Base-by-base conservation (phyloP, 2,888 invertebrate genomes). In the Seira musarum region DNA sequence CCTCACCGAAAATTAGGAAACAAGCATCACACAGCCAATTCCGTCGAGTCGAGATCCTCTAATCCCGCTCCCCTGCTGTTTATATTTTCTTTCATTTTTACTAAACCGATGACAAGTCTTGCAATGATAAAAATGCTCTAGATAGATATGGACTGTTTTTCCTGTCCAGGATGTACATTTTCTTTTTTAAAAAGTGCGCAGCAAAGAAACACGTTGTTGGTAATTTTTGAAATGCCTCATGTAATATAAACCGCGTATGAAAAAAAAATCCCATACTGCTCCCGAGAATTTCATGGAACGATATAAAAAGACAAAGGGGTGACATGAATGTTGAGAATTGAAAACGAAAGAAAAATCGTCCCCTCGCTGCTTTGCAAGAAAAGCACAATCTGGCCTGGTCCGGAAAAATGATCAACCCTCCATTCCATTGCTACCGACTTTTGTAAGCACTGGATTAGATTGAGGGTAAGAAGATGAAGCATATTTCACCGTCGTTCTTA, bases 21-120 rank as follows among this genome's bases (percentile, higher is more conserved):
- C 57, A 53, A 30, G 30, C 24, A 68, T 66, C 61, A 60, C 67
- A 60, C 64, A 57, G 21, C 40, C 17, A 17, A 63, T 63, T 24
- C 69, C 69, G 15, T 64, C 3, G 53, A 53, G 53, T 40, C 6
- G 6, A 40, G 40, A 40, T 40, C 13, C 40, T 40, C n/a, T n/a
- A n/a, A 22, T 21, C 21, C 63, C 76, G 77, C 77, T 77, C 70
- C 65, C 77, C 77, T 77, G 77, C 77, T 77, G 77, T 71, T 77
- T 77, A 40, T 66, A 30, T 71, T 53, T 30, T 67, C 35, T 75
- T 60, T 22, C 30, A 21, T 5, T 70, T 69, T 76, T 64, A 49
- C 22, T 46, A 40, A 17, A n/a, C 66, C 17, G 53, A 53, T 53
- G 53, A 13, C 53, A 53, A 30, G 30, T 30, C 30, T n/a, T n/a